Evolutionary conservation across 2,888 invertebrate genomes (phyloP).

Genomic region (Mantis religiosa): DNA sequence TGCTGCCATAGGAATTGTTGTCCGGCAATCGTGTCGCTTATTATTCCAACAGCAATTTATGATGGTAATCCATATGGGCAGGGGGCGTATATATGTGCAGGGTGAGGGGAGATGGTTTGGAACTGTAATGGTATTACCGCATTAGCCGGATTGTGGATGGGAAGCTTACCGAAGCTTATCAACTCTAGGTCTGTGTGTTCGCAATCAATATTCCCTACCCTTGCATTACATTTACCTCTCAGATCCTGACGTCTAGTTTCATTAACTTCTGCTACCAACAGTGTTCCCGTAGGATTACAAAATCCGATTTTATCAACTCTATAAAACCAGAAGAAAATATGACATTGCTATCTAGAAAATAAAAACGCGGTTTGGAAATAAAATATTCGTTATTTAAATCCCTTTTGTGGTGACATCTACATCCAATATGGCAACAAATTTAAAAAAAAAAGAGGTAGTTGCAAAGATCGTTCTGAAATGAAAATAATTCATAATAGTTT

Average conservation of each 20-base stretch:
- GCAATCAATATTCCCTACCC: background rate
- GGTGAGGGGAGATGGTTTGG: background rate
- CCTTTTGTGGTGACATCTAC: background rate
- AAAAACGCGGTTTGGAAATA: background rate
- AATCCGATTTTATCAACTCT: background rate
- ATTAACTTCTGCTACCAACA: background rate
- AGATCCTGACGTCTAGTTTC: background rate
- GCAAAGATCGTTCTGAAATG: background rate
- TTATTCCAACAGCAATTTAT: background rate
- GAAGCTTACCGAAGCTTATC: background rate
- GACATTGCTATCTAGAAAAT: background rate
- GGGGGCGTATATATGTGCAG: background rate
- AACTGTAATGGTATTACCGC: background rate
- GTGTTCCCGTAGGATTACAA: background rate
- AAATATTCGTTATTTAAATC: background rate
- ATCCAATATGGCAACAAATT: too few relatives aligned
- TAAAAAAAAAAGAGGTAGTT: background rate
- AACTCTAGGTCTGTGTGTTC: background rate
- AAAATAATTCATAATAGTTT: background rate
- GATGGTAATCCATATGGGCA: background rate
- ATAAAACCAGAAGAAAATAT: background rate
- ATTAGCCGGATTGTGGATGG: background rate
- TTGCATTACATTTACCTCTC: background rate
- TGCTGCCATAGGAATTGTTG: background rate
- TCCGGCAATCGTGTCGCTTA: background rate